phyloP scores from a whole-genome alignment of 2,797 vertebrate genomes.

The Manis javanica region DNA sequence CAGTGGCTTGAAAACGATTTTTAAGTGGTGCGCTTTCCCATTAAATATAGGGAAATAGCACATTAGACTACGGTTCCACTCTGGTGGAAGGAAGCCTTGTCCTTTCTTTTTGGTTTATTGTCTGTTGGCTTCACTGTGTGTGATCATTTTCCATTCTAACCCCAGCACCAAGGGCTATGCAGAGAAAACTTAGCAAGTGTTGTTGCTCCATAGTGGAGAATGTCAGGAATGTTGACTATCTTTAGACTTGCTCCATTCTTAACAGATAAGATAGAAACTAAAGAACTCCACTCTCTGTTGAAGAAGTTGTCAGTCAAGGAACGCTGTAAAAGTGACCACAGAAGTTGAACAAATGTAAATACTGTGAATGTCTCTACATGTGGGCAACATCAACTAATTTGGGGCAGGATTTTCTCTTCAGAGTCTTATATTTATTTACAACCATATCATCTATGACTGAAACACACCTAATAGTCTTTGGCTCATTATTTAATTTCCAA shows the following conservation, averaged over 20 bases:
- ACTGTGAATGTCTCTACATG: background rate
- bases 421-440: background rate
- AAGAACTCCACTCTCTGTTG: background rate
- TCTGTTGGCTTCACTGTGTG: background rate
- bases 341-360: background rate
- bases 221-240: conserved; percentile 81
- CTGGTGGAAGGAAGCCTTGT: background rate
- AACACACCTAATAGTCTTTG: background rate
- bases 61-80: background rate
- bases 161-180: background rate
- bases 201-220: conserved; percentile 61
- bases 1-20: background rate
- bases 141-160: background rate
- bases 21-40: background rate
- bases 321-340: background rate
- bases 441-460: background rate
- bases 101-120: background rate
- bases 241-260: conserved; percentile 69
- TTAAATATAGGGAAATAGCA: background rate
- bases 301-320: conserved; percentile 22
- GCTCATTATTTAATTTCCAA: background rate
- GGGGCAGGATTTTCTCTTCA: background rate
- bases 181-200: background rate
- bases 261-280: conserved; percentile 65
- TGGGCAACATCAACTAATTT: background rate